Percentiles rank a stretch among this genome's conserved stretches.
These are phyloP conservation scores for Siniperca undulata DNA, from an alignment of 2,797 vertebrate genomes.

Conservation along the genomic window DNA sequence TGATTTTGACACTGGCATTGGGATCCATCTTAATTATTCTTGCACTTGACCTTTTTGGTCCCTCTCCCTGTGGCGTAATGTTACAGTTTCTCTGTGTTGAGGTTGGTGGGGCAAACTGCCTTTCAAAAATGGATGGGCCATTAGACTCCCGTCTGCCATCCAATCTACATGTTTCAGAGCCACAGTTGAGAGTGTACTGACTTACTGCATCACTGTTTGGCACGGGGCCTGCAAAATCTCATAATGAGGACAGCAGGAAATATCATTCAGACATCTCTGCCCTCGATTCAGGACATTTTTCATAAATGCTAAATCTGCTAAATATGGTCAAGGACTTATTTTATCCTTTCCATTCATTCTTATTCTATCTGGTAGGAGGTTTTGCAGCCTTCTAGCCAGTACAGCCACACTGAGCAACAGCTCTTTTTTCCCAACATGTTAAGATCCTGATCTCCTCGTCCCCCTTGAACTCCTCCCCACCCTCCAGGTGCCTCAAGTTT, in stretches of 20 bases:
- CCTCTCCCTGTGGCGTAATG: not conserved
- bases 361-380: not conserved
- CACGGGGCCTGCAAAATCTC: not conserved
- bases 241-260: conserved; percentile 12
- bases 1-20: not conserved
- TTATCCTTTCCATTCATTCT: not conserved
- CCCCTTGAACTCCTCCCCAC: not conserved
- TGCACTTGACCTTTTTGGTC: conserved; percentile 1
- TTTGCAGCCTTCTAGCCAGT: not conserved
- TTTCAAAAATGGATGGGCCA: conserved; percentile 21
- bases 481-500: not conserved
- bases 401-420: not conserved
- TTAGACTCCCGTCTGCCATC: conserved; percentile 35
- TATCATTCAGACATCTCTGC: not conserved
- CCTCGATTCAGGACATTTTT: not conserved
- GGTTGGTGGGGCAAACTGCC: not conserved
- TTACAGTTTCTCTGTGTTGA: conserved; percentile 1
- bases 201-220: conserved; percentile 15
- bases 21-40: conserved; percentile 7
- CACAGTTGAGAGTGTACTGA: not conserved
- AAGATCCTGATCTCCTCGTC: not conserved
- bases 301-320: not conserved
- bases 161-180: not conserved
- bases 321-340: not conserved
- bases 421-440: not conserved